Conservation (phyloP, 2,113 vertebrate genomes). For the Coptodon rendalli region DNA sequence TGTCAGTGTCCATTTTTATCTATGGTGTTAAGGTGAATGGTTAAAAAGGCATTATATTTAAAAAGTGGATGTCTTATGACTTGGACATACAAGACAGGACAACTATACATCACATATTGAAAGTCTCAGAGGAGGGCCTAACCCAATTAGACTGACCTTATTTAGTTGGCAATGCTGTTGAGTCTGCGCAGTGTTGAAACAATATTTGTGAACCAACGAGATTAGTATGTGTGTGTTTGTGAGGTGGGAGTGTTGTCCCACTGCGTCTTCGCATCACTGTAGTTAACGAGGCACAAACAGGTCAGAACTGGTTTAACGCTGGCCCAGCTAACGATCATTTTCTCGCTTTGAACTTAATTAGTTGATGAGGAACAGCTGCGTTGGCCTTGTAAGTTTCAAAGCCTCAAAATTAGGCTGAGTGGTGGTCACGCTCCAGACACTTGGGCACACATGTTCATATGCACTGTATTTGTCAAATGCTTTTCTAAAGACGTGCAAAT, state of each 20-base stretch:
- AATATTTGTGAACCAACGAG: background rate
- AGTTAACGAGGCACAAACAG: constrained; percentile 3
- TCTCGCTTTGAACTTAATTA: constrained; percentile 37
- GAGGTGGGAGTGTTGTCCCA: background rate
- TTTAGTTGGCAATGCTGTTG: background rate
- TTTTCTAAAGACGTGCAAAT: background rate
- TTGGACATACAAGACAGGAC: background rate
- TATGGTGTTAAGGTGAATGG: background rate
- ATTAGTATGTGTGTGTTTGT: background rate
- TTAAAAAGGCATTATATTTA: constrained; percentile 11
- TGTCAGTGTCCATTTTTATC: background rate
- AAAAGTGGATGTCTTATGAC: background rate
- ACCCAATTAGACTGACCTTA: constrained; percentile 40
- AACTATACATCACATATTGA: constrained; percentile 1
- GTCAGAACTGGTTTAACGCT: background rate
- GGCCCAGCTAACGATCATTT: constrained; percentile 14
- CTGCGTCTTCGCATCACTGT: background rate
- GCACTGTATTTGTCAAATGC: background rate
- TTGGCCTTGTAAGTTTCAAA: background rate
- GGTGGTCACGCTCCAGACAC: background rate
- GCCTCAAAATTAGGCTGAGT: background rate
- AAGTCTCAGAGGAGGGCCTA: constrained; percentile 1
- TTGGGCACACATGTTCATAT: background rate
- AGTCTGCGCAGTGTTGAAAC: constrained; percentile 2
- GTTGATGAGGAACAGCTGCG: background rate